phyloP scores from a whole-genome alignment of 2,888 invertebrate species.

The Mythimna loreyi region DNA sequence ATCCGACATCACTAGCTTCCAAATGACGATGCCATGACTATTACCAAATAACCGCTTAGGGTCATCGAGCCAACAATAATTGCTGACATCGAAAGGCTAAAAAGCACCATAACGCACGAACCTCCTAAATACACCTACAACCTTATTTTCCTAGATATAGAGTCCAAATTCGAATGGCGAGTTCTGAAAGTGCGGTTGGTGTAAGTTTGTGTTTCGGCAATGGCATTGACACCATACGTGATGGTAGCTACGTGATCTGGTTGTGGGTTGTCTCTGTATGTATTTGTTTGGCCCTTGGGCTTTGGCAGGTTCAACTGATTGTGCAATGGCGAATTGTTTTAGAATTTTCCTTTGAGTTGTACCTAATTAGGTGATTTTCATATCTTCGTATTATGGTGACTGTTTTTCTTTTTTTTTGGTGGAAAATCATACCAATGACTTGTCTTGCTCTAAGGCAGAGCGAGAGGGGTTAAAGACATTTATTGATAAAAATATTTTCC shows the following conservation, averaged over 20 bases:
- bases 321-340: conserved; percentile 33
- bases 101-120: conserved; percentile 43
- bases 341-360: conserved; percentile 9
- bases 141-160: conserved; percentile 17
- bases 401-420: no score
- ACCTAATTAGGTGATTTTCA: background rate
- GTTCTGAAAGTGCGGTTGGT: background rate
- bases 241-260: conserved; percentile 65
- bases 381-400: no score
- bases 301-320: conserved; percentile 21
- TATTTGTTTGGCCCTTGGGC: conserved; percentile 33
- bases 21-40: conserved; percentile 56
- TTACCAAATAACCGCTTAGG: conserved; percentile 69
- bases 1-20: conserved; percentile 37
- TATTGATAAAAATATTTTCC: no score
- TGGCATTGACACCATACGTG: conserved; percentile 80
- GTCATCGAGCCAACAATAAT: conserved; percentile 75
- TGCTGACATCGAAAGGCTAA: conserved; percentile 69
- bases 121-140: background rate
- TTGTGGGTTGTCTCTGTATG: conserved; percentile 32
- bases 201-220: conserved; percentile 48
- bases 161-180: conserved; percentile 42
- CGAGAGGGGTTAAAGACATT: no score
- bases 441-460: no score
- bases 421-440: no score